Evolutionary conservation across 1,140 invertebrate species (phyloP), one percentile per base, ranked within the genome.

Genomic region (Cryptotermes secundus): DNA sequence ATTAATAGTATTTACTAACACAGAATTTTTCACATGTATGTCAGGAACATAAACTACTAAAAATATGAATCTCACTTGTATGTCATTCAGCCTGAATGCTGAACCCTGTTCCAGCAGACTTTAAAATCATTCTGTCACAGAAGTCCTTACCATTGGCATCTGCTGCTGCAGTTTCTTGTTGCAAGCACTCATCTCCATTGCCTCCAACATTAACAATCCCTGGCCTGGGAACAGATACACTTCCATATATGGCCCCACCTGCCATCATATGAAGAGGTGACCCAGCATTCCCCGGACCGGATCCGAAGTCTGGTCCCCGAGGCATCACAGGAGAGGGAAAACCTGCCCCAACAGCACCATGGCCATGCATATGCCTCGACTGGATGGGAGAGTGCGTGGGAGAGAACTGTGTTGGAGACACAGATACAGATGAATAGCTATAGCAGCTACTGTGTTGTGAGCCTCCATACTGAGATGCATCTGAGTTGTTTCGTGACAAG

Each of bases 321-420:
- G 84, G 49, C 72, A 86, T 82, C 4, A 88, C 87, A 31, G 87
- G 87, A 4, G 87, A 88, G 19, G 87, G 87, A 82, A 87, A 88
- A 24, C 87, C 87, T 22, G 86, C 86, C 34, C 84, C 72, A 34
- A 85, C 83, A 53, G 49, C 84, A 45, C 79, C 36, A 80, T 80
- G 49, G 12, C 36, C 81, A 36, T 83, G 80, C 82, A 83, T 79
- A 49, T 82, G 84, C 19, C 84, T 34, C 7, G 84, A 81, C 84
- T 84, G 95, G 45, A 97, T 94, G 22, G 96, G 96, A 45, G 96
- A 97, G 87, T 97, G 96, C 9, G 95, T 96, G 16, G 96, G 96
- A 19, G 93, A 94, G 86, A 92, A 91, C 86, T 92, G 91, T 31
- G 91, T 91, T 24, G 91, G 91, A 42, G 91, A 91, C 79, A 91